Percentiles rank a stretch among this genome's conserved stretches.
Evolutionary conservation across 1,140 invertebrate genomes (phyloP).

Genomic region (Sycophila sp.): DNA sequence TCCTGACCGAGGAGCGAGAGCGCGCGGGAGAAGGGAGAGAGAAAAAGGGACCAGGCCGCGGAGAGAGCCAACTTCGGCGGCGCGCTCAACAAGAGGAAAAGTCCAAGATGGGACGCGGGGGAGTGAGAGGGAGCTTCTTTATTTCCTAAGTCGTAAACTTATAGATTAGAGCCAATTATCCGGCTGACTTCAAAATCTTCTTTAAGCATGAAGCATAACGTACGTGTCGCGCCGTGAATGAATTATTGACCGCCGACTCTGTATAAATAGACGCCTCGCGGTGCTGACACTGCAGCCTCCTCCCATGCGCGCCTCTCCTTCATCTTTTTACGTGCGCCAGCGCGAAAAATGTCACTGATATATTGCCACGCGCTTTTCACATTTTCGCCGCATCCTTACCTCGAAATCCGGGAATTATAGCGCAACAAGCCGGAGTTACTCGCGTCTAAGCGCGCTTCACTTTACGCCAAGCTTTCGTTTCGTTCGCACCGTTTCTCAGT

Average conservation of each 20-base stretch:
- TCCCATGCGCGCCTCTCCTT: neutral
- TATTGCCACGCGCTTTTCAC: too few relatives aligned
- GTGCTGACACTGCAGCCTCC: neutral
- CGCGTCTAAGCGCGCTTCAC: too few relatives aligned
- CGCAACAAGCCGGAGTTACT: too few relatives aligned
- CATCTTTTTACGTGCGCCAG: too few relatives aligned
- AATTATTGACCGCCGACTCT: slow-evolving; percentile 15
- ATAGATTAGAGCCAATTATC: slow-evolving; percentile 39
- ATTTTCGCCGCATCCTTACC: too few relatives aligned
- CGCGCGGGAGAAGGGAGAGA: neutral
- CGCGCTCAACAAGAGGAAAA: slow-evolving; percentile 19
- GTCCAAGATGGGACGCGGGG: neutral
- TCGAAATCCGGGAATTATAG: too few relatives aligned
- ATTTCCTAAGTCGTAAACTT: slow-evolving; percentile 34
- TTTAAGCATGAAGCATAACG: slow-evolving; percentile 32
- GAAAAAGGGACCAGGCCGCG: slow-evolving; percentile 16
- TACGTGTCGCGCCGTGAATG: slow-evolving; percentile 10
- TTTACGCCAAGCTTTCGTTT: too few relatives aligned
- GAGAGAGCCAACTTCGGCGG: slow-evolving; percentile 6
- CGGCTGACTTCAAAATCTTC: slow-evolving; percentile 37
- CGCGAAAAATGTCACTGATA: too few relatives aligned
- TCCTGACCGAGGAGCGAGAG: too few relatives aligned
- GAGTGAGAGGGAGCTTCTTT: slow-evolving; percentile 11
- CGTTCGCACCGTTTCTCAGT: neutral
- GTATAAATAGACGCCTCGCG: slow-evolving; percentile 14